A percentile compares a stretch with the other conserved stretches of the same genome.
Evolutionary conservation across 2,797 vertebrate genomes (phyloP).

Genomic region (Siniperca undulata): DNA sequence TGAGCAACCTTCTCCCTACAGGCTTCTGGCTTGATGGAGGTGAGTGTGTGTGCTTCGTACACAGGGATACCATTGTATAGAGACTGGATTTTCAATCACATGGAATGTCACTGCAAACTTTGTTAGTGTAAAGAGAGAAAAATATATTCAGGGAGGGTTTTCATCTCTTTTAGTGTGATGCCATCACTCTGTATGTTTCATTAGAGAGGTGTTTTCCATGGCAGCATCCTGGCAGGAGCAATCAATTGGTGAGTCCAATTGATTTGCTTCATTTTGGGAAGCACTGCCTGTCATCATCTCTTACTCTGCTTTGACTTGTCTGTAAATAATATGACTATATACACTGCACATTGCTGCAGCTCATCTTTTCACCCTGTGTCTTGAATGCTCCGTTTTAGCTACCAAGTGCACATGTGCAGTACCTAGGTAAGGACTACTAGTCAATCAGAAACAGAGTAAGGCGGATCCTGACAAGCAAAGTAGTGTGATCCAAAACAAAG

Average conservation of each 20-base stretch:
- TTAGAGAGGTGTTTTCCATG: not conserved
- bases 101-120: constrained; percentile 11
- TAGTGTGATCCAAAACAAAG: too few relatives aligned
- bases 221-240: constrained; percentile 1
- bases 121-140: not conserved
- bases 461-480: too few relatives aligned
- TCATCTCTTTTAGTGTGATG: not conserved
- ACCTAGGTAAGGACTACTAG: too few relatives aligned
- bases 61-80: constrained; percentile 1
- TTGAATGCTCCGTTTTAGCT: too few relatives aligned
- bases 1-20: constrained; percentile 29
- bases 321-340: not conserved
- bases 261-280: constrained; percentile 18
- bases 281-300: not conserved
- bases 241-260: not conserved
- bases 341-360: too few relatives aligned
- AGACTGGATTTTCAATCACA: constrained; percentile 12
- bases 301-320: constrained; percentile 4
- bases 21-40: constrained; percentile 1
- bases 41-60: not conserved
- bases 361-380: too few relatives aligned
- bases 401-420: too few relatives aligned
- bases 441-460: too few relatives aligned
- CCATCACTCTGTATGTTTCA: constrained; percentile 3
- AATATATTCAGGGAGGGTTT: not conserved